Base-by-base conservation (phyloP, 2,888 invertebrate species). In the Agrotis exclamationis region DNA sequence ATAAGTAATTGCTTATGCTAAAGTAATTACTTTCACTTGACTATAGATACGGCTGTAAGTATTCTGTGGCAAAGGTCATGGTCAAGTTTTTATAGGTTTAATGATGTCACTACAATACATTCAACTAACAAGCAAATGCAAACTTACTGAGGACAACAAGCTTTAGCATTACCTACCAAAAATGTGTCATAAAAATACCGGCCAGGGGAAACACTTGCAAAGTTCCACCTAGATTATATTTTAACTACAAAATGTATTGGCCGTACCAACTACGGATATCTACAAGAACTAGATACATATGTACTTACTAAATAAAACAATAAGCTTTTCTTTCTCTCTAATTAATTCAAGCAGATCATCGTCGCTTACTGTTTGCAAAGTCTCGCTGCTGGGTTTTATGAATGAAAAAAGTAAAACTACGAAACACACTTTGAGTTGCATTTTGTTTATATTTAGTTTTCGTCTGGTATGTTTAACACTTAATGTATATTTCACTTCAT, bases 241-340 rank as follows among this genome's bases (percentile, higher is more conserved):
- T 11, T 18, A 33, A 50, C 18, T 48, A 9, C 18, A 71, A 53
- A 14, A n/a, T 14, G 0, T 20, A 45, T 7, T 57, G 11, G 20
- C 3, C 22, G 20, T 51, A 51, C 22, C 45, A 45, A 44, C 5
- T 16, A 71, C 0, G 13, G 6, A 20, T 47, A n/a, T 39, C 18
- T n/a, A 44, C 6, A 39, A 50, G 44, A 20, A 22, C 28, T 20
- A 11, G 13, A 65, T 47, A n/a, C 13, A n/a, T n/a, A 20, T n/a
- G 22, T 89, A 97, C 98, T 97, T 96, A 98, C 98, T 97, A 90
- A 98, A 98, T 70, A 98, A 94, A 60, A 97, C 98, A 76, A 98
- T 96, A 70, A 98, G 97, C 95, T 98, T 98, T 93, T 98, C 98
- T 93, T 98, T 98, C 68, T 97, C 97, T 91, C 97, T 97, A 77